Base-by-base conservation (phyloP, 2,797 vertebrate genomes). In the Sylvia borin region DNA sequence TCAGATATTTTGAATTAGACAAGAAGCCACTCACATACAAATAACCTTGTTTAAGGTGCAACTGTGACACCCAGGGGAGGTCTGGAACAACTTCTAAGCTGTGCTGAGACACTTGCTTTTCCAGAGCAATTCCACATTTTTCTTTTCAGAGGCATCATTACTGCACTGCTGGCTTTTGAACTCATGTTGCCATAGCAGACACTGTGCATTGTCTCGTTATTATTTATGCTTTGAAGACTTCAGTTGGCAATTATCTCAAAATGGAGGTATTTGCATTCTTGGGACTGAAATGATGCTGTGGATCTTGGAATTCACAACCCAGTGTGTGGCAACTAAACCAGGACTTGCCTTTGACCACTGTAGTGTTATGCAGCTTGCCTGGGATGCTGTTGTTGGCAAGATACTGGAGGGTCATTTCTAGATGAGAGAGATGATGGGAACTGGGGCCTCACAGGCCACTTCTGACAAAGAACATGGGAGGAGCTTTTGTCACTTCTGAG, bases 221-320 rank as follows among this genome's bases (percentile, higher is more conserved):
- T 85, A 86, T 72, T 92, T 95, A 34, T 68, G 34, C 40, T 95
- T 90, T 92, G 58, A 92, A 93, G 58, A 62, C 7, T 95, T 81
- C 58, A 21, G 5, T 31, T 80, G 50, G 47, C 62, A 95, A 93
- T 91, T 93, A 89, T 76, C 92, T 91, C 15, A 66, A 87, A 91
- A 75, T 19, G 6, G 51, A 85, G 11, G 18, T 42, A 42, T 86
- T 95, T 78, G 36, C 54, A 60, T 78, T 68, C 47, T 74, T 78
- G 21, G 54, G 62, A 66, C 22, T 24, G 54, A 81, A 93, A 61
- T 2, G 2, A 17, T 68, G 34, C 20, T 10, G 13, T 26, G 14
- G 16, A n/a, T 83, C 34, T 61, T 67, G 70, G 72, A 74, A 82
- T 87, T 64, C 62, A 73, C 19, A 74, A 34, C 50, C 42, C 70